Conservation (phyloP, 2,888 invertebrate genomes). For the Gymnocheta viridis region DNA sequence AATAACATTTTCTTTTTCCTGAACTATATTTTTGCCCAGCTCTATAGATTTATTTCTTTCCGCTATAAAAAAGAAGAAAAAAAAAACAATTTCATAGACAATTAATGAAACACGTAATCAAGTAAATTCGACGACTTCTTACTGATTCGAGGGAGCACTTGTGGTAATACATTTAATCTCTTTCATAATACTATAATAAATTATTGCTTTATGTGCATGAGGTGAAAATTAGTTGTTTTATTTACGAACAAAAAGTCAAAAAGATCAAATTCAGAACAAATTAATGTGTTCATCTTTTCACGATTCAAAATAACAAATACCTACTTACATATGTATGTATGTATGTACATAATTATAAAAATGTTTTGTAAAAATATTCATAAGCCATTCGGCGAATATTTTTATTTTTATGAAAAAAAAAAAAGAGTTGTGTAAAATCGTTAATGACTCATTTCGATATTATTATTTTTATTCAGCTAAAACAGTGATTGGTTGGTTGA, state of each 20-base stretch:
- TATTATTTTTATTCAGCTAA: slow-evolving; percentile 9
- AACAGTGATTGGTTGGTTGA: no score
- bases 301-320: neutral
- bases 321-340: no score
- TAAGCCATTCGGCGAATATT: slow-evolving; percentile 11
- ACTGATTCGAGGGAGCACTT: neutral
- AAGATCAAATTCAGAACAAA: slow-evolving; percentile 21
- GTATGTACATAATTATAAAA: neutral
- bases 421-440: slow-evolving; percentile 1
- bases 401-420: neutral
- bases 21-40: neutral
- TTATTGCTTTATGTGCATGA: slow-evolving; percentile 21
- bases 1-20: neutral
- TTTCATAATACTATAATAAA: slow-evolving; percentile 9
- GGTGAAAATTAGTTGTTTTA: slow-evolving; percentile 26
- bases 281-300: neutral
- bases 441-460: slow-evolving; percentile 9
- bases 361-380: slow-evolving; percentile 13
- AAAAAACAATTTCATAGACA: slow-evolving; percentile 57
- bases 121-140: slow-evolving; percentile 2
- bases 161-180: slow-evolving; percentile 8
- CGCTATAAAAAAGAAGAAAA: no score
- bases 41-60: neutral
- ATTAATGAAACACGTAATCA: slow-evolving; percentile 53
- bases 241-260: slow-evolving; percentile 24